These are phyloP conservation scores for Perodicticus potto DNA, from an alignment of 2,797 vertebrate species.

Conservation along the genomic window DNA sequence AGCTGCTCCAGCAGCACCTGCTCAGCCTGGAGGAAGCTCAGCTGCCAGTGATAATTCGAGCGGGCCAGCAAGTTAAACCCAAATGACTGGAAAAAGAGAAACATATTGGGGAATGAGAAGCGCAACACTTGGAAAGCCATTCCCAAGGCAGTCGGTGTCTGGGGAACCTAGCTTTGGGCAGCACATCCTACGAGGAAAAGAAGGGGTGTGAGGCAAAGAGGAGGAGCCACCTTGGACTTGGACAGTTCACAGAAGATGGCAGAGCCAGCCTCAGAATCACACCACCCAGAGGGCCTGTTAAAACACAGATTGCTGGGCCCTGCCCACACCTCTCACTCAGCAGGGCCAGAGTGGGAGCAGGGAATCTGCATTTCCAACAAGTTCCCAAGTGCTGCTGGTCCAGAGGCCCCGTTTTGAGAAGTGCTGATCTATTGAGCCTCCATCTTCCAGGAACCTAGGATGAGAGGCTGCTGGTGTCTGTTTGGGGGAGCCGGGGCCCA, in stretches of 20 bases:
- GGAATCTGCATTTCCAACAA: neutral
- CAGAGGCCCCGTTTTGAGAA: neutral
- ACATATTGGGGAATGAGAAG: neutral
- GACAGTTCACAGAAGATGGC: too few relatives aligned
- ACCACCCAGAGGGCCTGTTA: neutral
- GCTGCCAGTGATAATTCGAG: conserved; percentile 92
- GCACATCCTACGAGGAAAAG: accelerated
- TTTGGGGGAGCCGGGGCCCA: neutral
- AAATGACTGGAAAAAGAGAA: conserved; percentile 87
- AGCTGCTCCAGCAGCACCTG: conserved; percentile 89
- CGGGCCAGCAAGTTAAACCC: conserved; percentile 91
- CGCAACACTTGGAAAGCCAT: neutral
- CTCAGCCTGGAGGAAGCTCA: conserved; percentile 91
- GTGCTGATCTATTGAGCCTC: neutral
- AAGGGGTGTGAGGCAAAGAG: too few relatives aligned
- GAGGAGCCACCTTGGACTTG: accelerated
- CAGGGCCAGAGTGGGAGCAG: accelerated
- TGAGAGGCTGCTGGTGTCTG: neutral
- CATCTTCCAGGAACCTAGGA: accelerated
- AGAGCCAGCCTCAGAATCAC: neutral
- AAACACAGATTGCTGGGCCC: neutral
- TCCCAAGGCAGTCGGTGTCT: accelerated
- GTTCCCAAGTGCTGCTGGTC: accelerated
- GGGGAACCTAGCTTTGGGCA: accelerated
- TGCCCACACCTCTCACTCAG: accelerated